A percentile compares a stretch with the other conserved stretches of the same genome.
phyloP scores from a whole-genome alignment of 2,113 vertebrate genomes.

The Centropus unirufus region DNA sequence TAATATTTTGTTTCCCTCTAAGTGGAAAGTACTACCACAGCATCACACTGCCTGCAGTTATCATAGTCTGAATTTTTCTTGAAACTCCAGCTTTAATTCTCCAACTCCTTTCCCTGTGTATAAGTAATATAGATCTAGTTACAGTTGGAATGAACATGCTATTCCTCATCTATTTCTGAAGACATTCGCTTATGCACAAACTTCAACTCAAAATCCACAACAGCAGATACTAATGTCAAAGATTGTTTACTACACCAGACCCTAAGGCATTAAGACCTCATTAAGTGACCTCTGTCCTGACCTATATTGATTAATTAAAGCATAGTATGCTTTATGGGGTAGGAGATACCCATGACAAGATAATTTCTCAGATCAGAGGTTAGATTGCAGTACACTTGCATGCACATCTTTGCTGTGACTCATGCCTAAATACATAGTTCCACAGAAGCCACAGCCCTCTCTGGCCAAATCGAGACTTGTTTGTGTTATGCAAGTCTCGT shows the following conservation, averaged over 20 bases:
- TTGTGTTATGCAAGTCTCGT: background rate
- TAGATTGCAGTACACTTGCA: background rate
- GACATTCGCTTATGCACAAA: background rate
- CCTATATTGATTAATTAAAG: background rate
- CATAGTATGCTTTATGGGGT: background rate
- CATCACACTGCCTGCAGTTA: background rate
- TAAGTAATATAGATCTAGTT: background rate
- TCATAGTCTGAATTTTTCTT: background rate
- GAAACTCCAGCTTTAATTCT: background rate
- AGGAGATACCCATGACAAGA: background rate
- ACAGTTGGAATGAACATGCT: background rate
- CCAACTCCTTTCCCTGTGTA: background rate
- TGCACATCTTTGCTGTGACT: background rate
- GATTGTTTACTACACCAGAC: background rate
- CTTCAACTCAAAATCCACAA: background rate
- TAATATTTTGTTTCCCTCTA: background rate
- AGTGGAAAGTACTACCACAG: background rate
- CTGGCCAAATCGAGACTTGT: background rate
- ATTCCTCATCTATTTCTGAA: background rate
- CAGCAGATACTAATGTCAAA: background rate
- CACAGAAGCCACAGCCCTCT: background rate
- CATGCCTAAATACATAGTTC: background rate
- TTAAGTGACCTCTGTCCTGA: background rate
- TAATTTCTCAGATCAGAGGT: background rate
- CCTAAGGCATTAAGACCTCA: background rate